Base-by-base conservation (phyloP, 2,113 vertebrate species). In the Colaptes auratus region DNA sequence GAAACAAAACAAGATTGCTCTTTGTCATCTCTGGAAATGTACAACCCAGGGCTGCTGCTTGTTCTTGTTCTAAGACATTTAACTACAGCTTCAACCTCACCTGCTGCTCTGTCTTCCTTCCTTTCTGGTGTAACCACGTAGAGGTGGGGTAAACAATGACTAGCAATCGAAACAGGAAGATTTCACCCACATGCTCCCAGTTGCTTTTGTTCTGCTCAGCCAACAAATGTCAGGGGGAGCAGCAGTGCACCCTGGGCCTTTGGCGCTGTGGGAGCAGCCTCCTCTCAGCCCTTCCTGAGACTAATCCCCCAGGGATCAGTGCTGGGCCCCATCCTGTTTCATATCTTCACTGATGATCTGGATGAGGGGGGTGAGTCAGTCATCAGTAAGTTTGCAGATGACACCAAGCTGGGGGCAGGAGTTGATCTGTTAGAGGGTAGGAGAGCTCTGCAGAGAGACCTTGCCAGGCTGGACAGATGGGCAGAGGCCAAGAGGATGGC, bases 171-270 rank as follows among this genome's bases (percentile, higher is more conserved):
- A 76, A 81, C 82, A 58, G 67, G 35, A 44, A 25, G n/a, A 64
- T 31, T 85, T 91, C 72, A 73, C 87, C 85, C 69, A 77, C 67
- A 0, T 5, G 1, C 48, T 80, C 56, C 53, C 59, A 44, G 59
- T 16, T 44, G n/a, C 63, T 61, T 82, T 82, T 74, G 19, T 84
- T 77, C 66, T 61, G 42, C 2, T 0, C 0, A 3, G 30, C 77
- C 63, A 58, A 15, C 0, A 0, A 80, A 48, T 21, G n/a, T 36
- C 20, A 81, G 46, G 0, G 1, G 48, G 59, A 72, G 39, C 66
- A 76, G 23, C 87, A 81, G 24, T 0, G 0, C 19, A 44, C 13
- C 39, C 28, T 7, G 2, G 58, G 73, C 31, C 69, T 93, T 56
- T 4, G 18, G 60, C 1, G 3, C 80, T 9, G 65, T 7, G 17